phyloP scores from a whole-genome alignment of 2,888 invertebrate genomes.

The Electrophaes corylata region DNA sequence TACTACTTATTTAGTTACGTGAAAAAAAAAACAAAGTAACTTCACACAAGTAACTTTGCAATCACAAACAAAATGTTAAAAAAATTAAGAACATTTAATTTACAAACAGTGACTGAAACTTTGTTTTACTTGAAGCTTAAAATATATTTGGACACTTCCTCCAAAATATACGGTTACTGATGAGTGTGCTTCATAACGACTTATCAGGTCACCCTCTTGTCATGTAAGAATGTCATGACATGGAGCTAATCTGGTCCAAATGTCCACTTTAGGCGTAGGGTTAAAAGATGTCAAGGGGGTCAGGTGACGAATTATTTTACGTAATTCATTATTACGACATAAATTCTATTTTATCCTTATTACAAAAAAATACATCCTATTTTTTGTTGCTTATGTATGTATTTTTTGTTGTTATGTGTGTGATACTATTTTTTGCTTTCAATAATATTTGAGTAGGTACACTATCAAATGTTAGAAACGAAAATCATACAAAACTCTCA shows the following conservation, averaged over 20 bases:
- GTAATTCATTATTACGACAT: conserved; percentile 10
- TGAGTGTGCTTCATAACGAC: conserved; percentile 35
- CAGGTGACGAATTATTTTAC: conserved; percentile 17
- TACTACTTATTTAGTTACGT: too few relatives aligned
- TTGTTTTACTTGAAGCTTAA: background rate
- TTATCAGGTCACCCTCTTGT: conserved; percentile 38
- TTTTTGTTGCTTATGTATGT: too few relatives aligned
- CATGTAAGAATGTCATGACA: conserved; percentile 26
- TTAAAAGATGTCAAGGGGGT: conserved; percentile 29
- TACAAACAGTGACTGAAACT: background rate
- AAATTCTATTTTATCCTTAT: background rate
- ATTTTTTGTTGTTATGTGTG: too few relatives aligned
- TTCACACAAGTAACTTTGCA: too few relatives aligned
- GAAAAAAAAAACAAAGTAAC: too few relatives aligned
- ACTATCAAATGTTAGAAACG: too few relatives aligned
- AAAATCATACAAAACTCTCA: too few relatives aligned
- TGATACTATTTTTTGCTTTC: background rate
- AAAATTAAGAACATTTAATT: too few relatives aligned
- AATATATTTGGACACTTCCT: conserved; percentile 9
- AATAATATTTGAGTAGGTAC: too few relatives aligned
- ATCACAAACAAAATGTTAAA: too few relatives aligned
- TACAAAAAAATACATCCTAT: background rate
- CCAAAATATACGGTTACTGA: conserved; percentile 16
- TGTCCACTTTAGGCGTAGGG: conserved; percentile 25
- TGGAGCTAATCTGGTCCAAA: conserved; percentile 28